phyloP scores from a whole-genome alignment of 2,888 invertebrate genomes.

The Diachrysia chrysitis region DNA sequence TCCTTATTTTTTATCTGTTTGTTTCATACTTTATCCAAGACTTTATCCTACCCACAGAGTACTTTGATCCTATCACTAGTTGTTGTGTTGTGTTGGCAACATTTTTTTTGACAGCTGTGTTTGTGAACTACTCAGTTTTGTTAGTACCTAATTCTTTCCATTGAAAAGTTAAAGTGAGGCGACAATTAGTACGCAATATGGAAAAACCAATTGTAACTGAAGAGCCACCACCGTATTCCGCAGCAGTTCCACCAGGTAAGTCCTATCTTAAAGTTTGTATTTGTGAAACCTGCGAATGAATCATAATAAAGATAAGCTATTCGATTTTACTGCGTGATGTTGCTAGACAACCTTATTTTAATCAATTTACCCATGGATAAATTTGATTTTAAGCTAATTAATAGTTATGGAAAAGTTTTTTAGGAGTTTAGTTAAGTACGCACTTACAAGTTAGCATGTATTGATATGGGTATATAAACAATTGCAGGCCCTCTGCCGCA shows the following conservation, averaged over 20 bases:
- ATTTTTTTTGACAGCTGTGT: constrained; percentile 51
- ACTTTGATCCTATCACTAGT: no score
- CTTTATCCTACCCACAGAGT: no score
- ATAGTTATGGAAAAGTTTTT: no score
- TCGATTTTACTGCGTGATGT: constrained; percentile 63
- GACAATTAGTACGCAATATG: constrained; percentile 66
- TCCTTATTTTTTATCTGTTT: no score
- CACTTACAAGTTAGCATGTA: neutral
- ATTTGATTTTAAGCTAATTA: neutral
- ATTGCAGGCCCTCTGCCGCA: constrained; percentile 55
- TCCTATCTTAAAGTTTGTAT: constrained; percentile 48
- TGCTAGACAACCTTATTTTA: constrained; percentile 17
- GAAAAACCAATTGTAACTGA: constrained; percentile 80
- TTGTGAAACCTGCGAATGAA: constrained; percentile 68
- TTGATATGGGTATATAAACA: constrained; percentile 21
- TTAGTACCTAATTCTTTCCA: no score
- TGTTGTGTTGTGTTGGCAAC: constrained; percentile 33
- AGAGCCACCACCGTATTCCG: constrained; percentile 88
- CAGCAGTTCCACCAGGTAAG: constrained; percentile 77
- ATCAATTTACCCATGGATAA: constrained; percentile 11
- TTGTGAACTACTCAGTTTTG: constrained; percentile 43
- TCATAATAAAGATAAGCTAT: constrained; percentile 74
- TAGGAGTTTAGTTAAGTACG: constrained; percentile 16
- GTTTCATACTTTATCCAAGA: no score
- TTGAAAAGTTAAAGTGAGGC: constrained; percentile 32